Evolutionary conservation across 1,140 invertebrate genomes (phyloP), one percentile per base, ranked within the genome.

Genomic region (Brachionus sp.): DNA sequence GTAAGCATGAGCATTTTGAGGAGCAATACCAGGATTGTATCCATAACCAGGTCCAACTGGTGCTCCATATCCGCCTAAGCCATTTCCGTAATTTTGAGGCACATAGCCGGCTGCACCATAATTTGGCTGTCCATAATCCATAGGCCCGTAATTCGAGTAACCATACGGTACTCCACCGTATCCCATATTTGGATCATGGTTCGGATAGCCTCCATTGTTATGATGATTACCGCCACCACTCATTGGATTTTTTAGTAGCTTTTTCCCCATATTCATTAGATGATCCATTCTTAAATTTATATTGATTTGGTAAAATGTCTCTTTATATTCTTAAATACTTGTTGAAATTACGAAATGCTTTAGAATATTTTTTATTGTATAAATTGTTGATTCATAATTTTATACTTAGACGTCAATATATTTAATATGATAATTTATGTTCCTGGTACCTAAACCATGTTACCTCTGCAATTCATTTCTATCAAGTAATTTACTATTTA

Each of bases 231-330:
- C 37, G 12, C 19, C 19, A 25, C 70, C 42, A 75, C 5, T 23
- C 44, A 12, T 39, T 1, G 33, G 16, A 75, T 33, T 29, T 75
- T 75, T 75, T 5, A 75, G n/a, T 3, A 75, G 7, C 10, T 46
- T 33, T 46, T 75, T 75, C 4, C 70, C 70, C 42, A 75, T 44
- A 13, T 75, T 75, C 37, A 75, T 46, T 75, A 75, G 25, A 46
- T 75, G 70, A 75, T 75, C 70, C 70, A 75, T 75, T 9, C n/a
- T 70, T 16, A 39, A 70, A 6, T 16, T 3, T 16, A 42, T 13
- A n/a, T n/a, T n/a, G n/a, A 19, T 75, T 46, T 75, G 5, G 3
- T 12, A 33, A 35, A 68, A 68, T 68, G 29, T 68, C 35, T 68
- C 13, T 12, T 35, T 35, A 66, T 66, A 68, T 68, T 16, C 25